phyloP scores from a whole-genome alignment of 2,113 vertebrate genomes.

The Neolamprologus sp. region DNA sequence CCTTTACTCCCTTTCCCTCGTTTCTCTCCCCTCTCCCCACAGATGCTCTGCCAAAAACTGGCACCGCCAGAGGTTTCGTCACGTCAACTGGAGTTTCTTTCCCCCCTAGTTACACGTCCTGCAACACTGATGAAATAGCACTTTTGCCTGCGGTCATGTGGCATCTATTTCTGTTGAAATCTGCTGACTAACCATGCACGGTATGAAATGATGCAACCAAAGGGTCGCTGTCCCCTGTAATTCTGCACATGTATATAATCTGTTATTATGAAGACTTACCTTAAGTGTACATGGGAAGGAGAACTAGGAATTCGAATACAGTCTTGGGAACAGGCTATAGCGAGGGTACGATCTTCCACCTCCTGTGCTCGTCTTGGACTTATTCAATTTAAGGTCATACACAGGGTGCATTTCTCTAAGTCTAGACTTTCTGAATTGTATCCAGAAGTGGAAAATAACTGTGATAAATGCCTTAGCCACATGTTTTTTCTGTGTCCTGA shows the following conservation, averaged over 20 bases:
- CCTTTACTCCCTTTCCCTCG: fast-evolving
- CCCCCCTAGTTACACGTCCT: background rate
- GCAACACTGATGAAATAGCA: background rate
- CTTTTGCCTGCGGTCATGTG: background rate
- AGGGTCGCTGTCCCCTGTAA: background rate
- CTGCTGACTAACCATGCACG: background rate
- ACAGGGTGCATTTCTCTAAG: fast-evolving
- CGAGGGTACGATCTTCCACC: too few species aligned
- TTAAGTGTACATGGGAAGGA: background rate
- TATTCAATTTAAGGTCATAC: too few species aligned
- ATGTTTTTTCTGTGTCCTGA: too few species aligned
- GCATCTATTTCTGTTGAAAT: background rate
- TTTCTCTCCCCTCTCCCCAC: background rate
- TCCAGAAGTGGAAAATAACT: too few species aligned
- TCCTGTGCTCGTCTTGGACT: too few species aligned
- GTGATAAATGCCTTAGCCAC: too few species aligned
- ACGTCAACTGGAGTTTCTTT: background rate
- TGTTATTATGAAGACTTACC: constrained; percentile 63
- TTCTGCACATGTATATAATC: background rate
- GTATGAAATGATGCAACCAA: background rate
- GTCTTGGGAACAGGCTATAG: too few species aligned
- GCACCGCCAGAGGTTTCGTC: background rate
- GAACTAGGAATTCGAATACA: too few species aligned
- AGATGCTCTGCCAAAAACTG: background rate
- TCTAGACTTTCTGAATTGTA: too few species aligned